phyloP scores from a whole-genome alignment of 2,113 vertebrate species.

The Todiramphus saurophagus region DNA sequence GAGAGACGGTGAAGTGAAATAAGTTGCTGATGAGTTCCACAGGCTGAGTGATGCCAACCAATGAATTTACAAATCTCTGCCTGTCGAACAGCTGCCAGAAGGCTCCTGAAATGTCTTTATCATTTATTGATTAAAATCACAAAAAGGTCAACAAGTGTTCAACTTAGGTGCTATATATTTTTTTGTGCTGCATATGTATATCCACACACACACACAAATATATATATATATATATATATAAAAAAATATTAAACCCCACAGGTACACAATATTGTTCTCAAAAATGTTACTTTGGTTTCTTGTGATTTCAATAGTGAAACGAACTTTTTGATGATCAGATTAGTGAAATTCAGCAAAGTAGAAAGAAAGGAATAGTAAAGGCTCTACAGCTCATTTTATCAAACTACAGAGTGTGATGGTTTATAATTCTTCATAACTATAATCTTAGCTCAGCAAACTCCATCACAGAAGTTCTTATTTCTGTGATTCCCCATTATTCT shows the following conservation, averaged over 20 bases:
- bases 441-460: background rate
- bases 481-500: background rate
- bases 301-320: background rate
- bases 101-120: background rate
- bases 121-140: background rate
- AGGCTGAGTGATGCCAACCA: background rate
- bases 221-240: too few relatives aligned
- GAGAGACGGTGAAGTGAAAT: background rate
- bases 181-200: background rate
- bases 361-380: background rate
- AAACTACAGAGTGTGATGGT: background rate
- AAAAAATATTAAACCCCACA: fast-evolving
- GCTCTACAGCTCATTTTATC: background rate
- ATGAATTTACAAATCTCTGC: background rate
- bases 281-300: background rate
- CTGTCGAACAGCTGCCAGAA: background rate
- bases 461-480: background rate
- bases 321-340: background rate
- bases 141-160: background rate
- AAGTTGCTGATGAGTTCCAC: background rate
- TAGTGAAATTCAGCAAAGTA: background rate
- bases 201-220: too few relatives aligned
- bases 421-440: background rate
- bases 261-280: background rate
- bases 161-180: background rate